Evolutionary conservation across 30 jellyfish, hydroid and myxozoan species (phyloP).

Genomic region (Hydractinia symbiolongicarpus): DNA sequence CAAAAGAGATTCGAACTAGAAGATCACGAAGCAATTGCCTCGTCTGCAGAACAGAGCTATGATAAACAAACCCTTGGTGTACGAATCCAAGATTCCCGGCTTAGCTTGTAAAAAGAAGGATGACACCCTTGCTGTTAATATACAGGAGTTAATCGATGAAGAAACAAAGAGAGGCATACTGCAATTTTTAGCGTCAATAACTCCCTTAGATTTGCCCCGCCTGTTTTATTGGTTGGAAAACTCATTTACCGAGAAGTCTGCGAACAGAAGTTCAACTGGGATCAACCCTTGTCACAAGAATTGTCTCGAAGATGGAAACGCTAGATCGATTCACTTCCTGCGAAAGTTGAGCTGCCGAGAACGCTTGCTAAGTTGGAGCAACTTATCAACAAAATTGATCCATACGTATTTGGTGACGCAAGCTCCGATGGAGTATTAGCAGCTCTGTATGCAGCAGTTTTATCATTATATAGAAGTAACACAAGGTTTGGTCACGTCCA

Average conservation of each 20-base stretch:
- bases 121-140: conserved; percentile 42
- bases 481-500: background rate
- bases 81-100: conserved; percentile 53
- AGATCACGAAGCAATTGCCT: background rate
- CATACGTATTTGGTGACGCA: too few relatives aligned
- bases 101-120: conserved; percentile 47
- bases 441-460: background rate
- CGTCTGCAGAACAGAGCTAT: conserved; percentile 25
- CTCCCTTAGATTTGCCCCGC: conserved; percentile 57
- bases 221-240: conserved; percentile 40
- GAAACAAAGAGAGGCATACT: conserved; percentile 62
- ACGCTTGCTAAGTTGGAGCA: background rate
- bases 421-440: background rate
- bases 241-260: conserved; percentile 44
- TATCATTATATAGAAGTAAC: background rate
- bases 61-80: conserved; percentile 52
- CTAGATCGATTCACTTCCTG: background rate
- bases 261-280: conserved; percentile 59
- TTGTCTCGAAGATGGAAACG: conserved; percentile 27
- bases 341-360: conserved; percentile 7
- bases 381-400: conserved; percentile 1
- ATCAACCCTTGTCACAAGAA: conserved; percentile 42
- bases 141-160: background rate
- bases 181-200: conserved; percentile 43
- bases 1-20: conserved; percentile 23